Conservation (phyloP, 2,113 vertebrate genomes). For the Neopipo cinnamomea region DNA sequence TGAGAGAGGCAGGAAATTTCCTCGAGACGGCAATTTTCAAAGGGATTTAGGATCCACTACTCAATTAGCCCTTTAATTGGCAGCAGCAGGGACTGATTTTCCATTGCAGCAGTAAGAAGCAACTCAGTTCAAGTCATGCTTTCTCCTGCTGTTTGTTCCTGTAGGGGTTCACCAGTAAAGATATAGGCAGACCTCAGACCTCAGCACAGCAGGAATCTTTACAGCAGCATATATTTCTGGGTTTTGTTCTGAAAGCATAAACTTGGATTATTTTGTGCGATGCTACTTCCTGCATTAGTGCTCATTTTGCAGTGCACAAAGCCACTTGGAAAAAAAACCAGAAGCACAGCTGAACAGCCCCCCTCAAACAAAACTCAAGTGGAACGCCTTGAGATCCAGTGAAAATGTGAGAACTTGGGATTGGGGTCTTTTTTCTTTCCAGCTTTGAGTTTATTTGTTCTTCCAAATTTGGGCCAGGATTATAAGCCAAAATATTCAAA, state of each 20-base stretch:
- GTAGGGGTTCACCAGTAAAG: neutral
- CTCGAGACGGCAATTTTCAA: neutral
- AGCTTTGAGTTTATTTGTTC: neutral
- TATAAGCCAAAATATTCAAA: neutral
- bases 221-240: neutral
- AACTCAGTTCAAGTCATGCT: neutral
- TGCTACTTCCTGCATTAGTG: neutral
- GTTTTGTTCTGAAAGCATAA: neutral
- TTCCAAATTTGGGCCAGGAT: neutral
- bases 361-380: neutral
- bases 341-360: neutral
- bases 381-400: neutral
- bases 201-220: neutral
- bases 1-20: neutral
- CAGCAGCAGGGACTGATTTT: conserved; percentile 25
- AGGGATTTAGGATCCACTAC: neutral
- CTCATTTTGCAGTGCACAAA: neutral
- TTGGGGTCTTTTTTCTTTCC: neutral
- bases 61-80: conserved; percentile 46
- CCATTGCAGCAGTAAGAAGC: neutral
- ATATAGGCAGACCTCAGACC: neutral
- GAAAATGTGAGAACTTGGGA: neutral
- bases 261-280: neutral
- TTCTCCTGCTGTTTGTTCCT: neutral
- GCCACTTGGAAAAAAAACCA: neutral